These are phyloP conservation scores for Sycon ciliatum DNA, from an alignment of 37 sponge, comb jelly and placozoan genomes.

Conservation along the genomic window DNA sequence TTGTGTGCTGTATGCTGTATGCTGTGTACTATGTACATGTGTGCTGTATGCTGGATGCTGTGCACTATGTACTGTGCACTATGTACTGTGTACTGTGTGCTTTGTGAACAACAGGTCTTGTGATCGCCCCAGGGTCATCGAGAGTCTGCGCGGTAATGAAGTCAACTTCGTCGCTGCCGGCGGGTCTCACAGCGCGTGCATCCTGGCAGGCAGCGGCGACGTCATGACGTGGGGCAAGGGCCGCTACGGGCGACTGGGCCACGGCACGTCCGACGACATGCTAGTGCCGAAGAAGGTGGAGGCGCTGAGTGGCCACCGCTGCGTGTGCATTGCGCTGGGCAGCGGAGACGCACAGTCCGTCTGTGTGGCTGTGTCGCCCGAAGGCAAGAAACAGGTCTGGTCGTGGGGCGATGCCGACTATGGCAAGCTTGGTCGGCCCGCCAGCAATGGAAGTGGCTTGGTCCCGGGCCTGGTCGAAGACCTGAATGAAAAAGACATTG, in stretches of 20 bases:
- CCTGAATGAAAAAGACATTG: slow-evolving; percentile 50
- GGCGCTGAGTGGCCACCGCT: slow-evolving; percentile 54
- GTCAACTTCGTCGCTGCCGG: slow-evolving; percentile 73
- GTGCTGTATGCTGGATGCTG: no score
- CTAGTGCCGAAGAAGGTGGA: slow-evolving; percentile 76
- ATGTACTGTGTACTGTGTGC: no score
- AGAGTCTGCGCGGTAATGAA: slow-evolving; percentile 47
- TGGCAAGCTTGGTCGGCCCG: slow-evolving; percentile 92
- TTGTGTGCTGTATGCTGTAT: no score
- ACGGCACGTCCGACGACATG: slow-evolving; percentile 80
- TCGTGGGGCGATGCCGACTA: slow-evolving; percentile 98
- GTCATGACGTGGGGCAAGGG: slow-evolving; percentile 97
- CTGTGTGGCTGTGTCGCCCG: slow-evolving; percentile 44
- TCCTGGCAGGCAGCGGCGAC: slow-evolving; percentile 54
- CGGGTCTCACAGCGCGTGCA: slow-evolving; percentile 92
- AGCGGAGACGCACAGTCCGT: slow-evolving; percentile 94
- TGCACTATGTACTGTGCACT: no score
- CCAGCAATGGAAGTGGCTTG: slow-evolving; percentile 80
- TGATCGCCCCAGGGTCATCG: slow-evolving; percentile 54
- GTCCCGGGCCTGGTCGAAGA: slow-evolving; percentile 69
- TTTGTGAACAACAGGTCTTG: no score
- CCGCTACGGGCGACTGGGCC: slow-evolving; percentile 88
- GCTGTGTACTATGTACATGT: no score
- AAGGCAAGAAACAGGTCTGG: slow-evolving; percentile 42
- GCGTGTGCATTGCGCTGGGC: slow-evolving; percentile 70